Evolutionary conservation across 2,113 vertebrate genomes (phyloP).

Genomic region (Paradisaea rubra): DNA sequence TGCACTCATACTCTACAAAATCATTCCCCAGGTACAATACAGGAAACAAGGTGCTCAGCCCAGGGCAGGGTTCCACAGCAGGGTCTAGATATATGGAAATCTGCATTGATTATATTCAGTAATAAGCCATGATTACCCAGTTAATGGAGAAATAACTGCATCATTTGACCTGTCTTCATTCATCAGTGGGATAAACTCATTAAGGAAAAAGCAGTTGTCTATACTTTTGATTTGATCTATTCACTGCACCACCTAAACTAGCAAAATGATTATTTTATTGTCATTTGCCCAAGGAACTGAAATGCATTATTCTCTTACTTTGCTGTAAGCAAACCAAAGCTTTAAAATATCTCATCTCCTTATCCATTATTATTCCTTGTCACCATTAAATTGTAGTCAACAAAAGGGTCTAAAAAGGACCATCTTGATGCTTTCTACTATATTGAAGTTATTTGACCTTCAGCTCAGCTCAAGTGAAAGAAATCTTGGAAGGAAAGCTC

Average conservation of each 20-base stretch:
- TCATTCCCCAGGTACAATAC: not conserved
- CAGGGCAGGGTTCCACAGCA: not conserved
- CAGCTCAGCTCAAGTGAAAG: not conserved
- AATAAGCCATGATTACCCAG: not conserved
- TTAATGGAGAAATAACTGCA: not conserved
- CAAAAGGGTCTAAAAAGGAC: not conserved
- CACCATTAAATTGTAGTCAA: not conserved
- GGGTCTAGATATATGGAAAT: not conserved
- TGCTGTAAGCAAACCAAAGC: not conserved
- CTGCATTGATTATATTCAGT: not conserved
- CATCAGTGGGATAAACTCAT: not conserved
- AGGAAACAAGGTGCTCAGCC: not conserved
- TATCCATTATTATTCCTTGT: not conserved
- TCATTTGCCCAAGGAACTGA: not conserved
- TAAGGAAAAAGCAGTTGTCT: not conserved
- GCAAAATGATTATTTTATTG: not conserved
- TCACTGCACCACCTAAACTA: not conserved
- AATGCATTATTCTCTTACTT: not conserved
- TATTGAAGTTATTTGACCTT: slow-evolving; percentile 21
- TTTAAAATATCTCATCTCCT: not conserved
- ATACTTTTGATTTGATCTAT: not conserved
- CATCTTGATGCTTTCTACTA: not conserved
- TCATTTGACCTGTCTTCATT: not conserved
- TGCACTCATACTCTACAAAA: not conserved
- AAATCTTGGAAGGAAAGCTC: not conserved